Evolutionary conservation across 2,797 vertebrate genomes (phyloP).

Genomic region (Gymnocypris eckloni): DNA sequence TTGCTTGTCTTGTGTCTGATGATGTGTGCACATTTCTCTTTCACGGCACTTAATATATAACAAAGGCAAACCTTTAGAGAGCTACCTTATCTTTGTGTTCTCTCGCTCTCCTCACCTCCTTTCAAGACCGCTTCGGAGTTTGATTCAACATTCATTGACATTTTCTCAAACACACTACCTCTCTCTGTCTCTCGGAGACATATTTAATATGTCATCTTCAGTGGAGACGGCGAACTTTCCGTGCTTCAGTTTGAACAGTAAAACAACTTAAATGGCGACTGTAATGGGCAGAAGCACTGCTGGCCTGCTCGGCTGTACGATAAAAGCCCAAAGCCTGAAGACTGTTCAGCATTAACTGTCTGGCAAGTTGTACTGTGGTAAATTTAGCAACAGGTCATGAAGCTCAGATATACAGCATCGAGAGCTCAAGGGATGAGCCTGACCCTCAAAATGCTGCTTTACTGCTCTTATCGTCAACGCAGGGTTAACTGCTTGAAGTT

Average conservation of each 20-base stretch:
- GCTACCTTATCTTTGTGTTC: slow-evolving; percentile 56
- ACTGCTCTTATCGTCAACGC: slow-evolving; percentile 48
- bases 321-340: slow-evolving; percentile 73
- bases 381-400: slow-evolving; percentile 81
- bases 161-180: slow-evolving; percentile 30
- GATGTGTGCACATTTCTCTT: slow-evolving; percentile 74
- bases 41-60: slow-evolving; percentile 77
- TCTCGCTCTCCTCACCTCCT: slow-evolving; percentile 33
- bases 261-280: slow-evolving; percentile 46
- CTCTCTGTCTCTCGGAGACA: slow-evolving; percentile 53
- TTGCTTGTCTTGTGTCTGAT: slow-evolving; percentile 79
- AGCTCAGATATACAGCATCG: slow-evolving; percentile 78
- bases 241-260: slow-evolving; percentile 37
- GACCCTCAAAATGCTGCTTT: slow-evolving; percentile 49
- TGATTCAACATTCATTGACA: slow-evolving; percentile 57
- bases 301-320: slow-evolving; percentile 68
- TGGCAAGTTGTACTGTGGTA: slow-evolving; percentile 67
- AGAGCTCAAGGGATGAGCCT: slow-evolving; percentile 66
- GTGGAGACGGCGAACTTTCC: slow-evolving; percentile 47
- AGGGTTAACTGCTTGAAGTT: slow-evolving; percentile 49
- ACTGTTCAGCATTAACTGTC: slow-evolving; percentile 75
- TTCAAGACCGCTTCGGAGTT: slow-evolving; percentile 49
- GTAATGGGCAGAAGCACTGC: slow-evolving; percentile 9
- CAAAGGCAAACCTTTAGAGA: slow-evolving; percentile 76
- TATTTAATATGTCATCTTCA: slow-evolving; percentile 64